Base-by-base conservation (phyloP, 92 coral and sea anemone species). In the Metridium senile region DNA sequence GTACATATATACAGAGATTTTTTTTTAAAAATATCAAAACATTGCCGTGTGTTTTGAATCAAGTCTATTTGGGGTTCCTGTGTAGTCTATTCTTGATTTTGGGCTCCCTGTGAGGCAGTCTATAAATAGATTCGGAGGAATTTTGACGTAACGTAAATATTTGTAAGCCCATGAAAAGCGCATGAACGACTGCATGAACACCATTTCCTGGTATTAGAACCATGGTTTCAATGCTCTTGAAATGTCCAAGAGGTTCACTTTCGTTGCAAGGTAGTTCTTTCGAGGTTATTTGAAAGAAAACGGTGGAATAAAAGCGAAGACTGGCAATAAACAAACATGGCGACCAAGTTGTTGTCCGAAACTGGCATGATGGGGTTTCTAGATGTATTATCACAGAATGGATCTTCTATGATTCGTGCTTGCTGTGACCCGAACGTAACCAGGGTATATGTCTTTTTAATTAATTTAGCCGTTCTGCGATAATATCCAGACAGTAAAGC, bases 271-370 rank as follows among this genome's bases (percentile, higher is more conserved):
- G 13, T 39, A 39, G 49, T 13, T 39, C 13, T 39, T 39, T 4
- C 6, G 49, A 4, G 6, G 13, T 39, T 39, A 4, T 39, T 39
- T 39, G 49, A 39, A 39, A 39, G 49, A 39, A 39, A 39, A 39
- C 49, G 13, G 13, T 6, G 49, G 6, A 13, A 39, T 4, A 6
- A 4, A 6, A 39, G 8, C 49, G 49, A 39, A 39, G 8, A 39
- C 49, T 13, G 13, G 10, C n/a, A 64, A 11, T 58, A 58, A 64
- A 64, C 70, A 64, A 64, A 64, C 35, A 64, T 64, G 70, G 70
- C 70, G 70, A 23, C 18, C 70, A 26, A 19, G 33, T 20, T 21
- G 39, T 28, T 28, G 32, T 64, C 21, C 33, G 11, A 10, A 20
- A 64, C 20, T 64, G 11, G 70, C 20, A 32, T 29, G 9, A 25